These are phyloP conservation scores for Baryphthengus martii DNA, from an alignment of 2,113 vertebrate genomes.

Conservation along the genomic window DNA sequence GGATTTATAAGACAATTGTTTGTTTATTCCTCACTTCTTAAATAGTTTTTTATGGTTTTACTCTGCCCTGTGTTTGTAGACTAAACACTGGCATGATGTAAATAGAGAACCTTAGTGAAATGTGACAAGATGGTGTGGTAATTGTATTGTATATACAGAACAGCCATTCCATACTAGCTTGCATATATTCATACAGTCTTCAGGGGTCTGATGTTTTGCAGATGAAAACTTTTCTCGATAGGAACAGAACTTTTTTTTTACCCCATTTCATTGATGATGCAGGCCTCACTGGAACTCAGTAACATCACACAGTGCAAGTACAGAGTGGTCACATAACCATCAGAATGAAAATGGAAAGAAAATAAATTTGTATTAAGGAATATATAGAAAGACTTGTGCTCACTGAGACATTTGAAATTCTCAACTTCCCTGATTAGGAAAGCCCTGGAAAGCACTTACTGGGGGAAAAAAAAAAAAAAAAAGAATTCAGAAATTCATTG, in stretches of 20 bases:
- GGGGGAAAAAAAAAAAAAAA: fast-evolving
- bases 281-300: neutral
- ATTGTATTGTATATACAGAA: neutral
- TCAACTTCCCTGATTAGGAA: neutral
- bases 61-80: neutral
- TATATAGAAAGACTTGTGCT: neutral
- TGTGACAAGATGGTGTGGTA: neutral
- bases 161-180: neutral
- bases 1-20: neutral
- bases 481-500: neutral
- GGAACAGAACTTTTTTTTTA: neutral
- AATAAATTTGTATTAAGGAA: neutral
- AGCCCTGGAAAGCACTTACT: neutral
- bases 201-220: neutral
- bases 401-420: neutral
- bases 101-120: neutral
- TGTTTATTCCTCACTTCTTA: neutral
- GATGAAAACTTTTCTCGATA: neutral
- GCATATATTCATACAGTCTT: neutral
- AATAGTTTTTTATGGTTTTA: neutral
- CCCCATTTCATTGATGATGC: neutral
- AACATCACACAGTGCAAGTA: neutral
- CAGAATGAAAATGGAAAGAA: neutral
- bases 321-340: neutral
- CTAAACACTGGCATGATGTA: neutral